Base-by-base conservation (phyloP, 2,113 vertebrate species). In the Struthidea cinerea region DNA sequence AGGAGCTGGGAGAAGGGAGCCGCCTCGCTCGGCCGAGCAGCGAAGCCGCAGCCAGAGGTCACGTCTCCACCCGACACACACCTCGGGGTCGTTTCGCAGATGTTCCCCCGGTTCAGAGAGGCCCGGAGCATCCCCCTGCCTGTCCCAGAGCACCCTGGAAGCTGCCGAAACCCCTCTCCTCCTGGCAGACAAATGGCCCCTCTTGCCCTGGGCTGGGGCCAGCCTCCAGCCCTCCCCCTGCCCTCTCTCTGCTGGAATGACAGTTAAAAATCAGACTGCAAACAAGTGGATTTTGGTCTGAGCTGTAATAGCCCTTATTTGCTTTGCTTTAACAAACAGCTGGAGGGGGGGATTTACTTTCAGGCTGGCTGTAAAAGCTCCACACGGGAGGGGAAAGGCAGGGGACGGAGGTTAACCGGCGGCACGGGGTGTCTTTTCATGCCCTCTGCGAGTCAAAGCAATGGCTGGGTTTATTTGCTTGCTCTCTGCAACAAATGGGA, bases 321-420 rank as follows among this genome's bases (percentile, higher is more conserved):
- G 94, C 93, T 98, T 97, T 98, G 95, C 97, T 96, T 98, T 97
- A 96, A 97, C 97, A 98, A 97, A 98, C 92, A 98, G 95, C 95
- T 92, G 37, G 42, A 46, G 67, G 83, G 84, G 81, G 52, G 78
- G 53, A 61, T 70, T 96, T 97, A 85, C 92, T 97, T 96, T 97
- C 97, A 94, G 91, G 90, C 83, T 41, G 91, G 91, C 83, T 92
- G 78, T 96, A 90, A 95, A 97, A 95, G 46, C 84, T 74, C 82
- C 4, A 3, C 77, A 2, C 7, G 2, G 88, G 91, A 90, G 78
- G 89, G 82, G 80, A 82, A 17, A 83, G 67, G 82, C 88, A 76
- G 78, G 73, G 82, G 90, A 96, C 6, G 12, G 52, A 59, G 64
- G 80, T 50, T 67, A 49, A 63, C 67, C 1, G 47, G 80, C 44